phyloP scores from a whole-genome alignment of 2,888 invertebrate species.

The Heliconius sara region DNA sequence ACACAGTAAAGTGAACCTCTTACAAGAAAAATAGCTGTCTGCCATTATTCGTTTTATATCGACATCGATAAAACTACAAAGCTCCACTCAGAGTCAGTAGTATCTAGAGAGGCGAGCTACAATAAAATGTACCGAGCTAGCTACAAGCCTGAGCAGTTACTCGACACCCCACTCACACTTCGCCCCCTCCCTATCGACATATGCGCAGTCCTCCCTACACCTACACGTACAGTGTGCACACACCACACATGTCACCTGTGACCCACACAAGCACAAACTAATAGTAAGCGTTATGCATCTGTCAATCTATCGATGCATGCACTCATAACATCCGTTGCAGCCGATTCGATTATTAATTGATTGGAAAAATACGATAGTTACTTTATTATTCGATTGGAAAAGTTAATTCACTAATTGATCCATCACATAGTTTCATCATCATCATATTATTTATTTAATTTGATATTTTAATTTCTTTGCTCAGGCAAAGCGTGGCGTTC shows the following conservation, averaged over 20 bases:
- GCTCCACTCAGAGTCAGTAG: slow-evolving; percentile 66
- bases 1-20: slow-evolving; percentile 59
- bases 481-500: too few species aligned
- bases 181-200: slow-evolving; percentile 60
- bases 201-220: slow-evolving; percentile 70
- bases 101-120: slow-evolving; percentile 81
- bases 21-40: slow-evolving; percentile 65
- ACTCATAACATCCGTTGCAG: slow-evolving; percentile 57
- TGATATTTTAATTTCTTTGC: too few species aligned
- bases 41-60: slow-evolving; percentile 70
- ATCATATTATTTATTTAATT: too few species aligned
- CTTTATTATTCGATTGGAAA: background rate
- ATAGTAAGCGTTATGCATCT: slow-evolving; percentile 65
- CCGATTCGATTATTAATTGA: slow-evolving; percentile 66
- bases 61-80: slow-evolving; percentile 71
- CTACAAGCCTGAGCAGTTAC: slow-evolving; percentile 82
- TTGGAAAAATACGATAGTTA: slow-evolving; percentile 44
- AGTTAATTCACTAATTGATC: slow-evolving; percentile 9
- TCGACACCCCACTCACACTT: slow-evolving; percentile 61
- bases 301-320: slow-evolving; percentile 66
- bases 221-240: slow-evolving; percentile 47
- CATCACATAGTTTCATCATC: too few species aligned
- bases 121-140: slow-evolving; percentile 83
- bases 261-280: slow-evolving; percentile 57
- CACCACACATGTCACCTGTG: slow-evolving; percentile 55